Base-by-base conservation (phyloP, 1,140 invertebrate species). In the Acyrthosiphon pisum region DNA sequence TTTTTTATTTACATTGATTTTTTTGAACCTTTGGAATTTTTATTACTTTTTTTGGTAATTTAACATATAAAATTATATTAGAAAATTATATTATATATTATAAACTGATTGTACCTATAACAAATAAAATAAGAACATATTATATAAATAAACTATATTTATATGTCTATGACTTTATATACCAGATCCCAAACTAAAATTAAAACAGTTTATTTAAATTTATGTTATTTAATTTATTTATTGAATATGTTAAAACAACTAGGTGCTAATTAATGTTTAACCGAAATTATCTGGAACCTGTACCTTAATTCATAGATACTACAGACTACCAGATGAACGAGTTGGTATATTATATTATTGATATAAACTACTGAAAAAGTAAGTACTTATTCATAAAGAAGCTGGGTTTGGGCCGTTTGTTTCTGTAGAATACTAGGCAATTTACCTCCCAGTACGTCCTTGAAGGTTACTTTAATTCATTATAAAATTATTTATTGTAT, bases 41-140 rank as follows among this genome's bases (percentile, higher is more conserved):
- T 76, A n/a, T 76, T n/a, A 76, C 60, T 76, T 76, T 76, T 48
- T 76, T 76, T 76, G 30, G n/a, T 76, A 76, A 76, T 76, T 76
- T 53, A 53, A 23, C 50, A 53, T 53, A n/a, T 26, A 9, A 68
- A 68, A 30, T n/a, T 68, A 14, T n/a, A 68, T 8, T 37, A 83
- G 76, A 83, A 35, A 37, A 83, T 35, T 1, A 37, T 83, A 83
- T 22, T 4, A 37, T 41, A 3, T 41, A 23, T 83, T 41, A 23
- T 83, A 83, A 37, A 37, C 18, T 83, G 23, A 83, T 83, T 37
- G 35, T 83, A 37, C 35, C 35, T 35, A 23, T 6, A 18, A 76
- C 30, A 68, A 68, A 30, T 4, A 68, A 68, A n/a, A 30, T 30
- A 56, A 60, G 30, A 60, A 60, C 14, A 53, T 50, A 7, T 56